Evolutionary conservation across 92 coral and sea anemone genomes (phyloP).

Genomic region (Phenganax marumi): DNA sequence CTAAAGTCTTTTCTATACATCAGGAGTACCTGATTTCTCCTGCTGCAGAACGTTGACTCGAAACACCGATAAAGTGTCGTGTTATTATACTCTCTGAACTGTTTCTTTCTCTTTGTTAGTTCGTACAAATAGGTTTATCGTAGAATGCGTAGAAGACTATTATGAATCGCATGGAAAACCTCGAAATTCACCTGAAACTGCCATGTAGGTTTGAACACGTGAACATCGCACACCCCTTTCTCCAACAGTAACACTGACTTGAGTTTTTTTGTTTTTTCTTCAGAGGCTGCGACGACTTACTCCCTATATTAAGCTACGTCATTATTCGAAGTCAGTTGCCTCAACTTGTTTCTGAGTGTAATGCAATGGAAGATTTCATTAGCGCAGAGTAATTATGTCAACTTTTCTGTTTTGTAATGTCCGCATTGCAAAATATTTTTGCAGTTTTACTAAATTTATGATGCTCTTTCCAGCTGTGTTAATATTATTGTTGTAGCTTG

Average conservation of each 20-base stretch:
- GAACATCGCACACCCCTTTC: background rate
- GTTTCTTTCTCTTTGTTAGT: constrained; percentile 54
- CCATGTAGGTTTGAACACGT: constrained; percentile 62
- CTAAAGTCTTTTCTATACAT: too few species aligned
- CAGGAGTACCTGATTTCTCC: too few species aligned
- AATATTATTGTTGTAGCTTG: too few species aligned
- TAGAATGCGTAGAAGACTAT: constrained; percentile 96
- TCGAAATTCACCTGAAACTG: constrained; percentile 83
- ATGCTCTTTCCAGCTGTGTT: too few species aligned
- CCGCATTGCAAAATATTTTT: too few species aligned
- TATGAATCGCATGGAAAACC: constrained; percentile 87
- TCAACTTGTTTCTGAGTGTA: constrained; percentile 85
- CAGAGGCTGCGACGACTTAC: constrained; percentile 95
- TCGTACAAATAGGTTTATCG: constrained; percentile 81
- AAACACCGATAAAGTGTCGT: too few species aligned
- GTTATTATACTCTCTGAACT: too few species aligned
- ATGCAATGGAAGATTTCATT: constrained; percentile 95
- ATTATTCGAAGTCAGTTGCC: constrained; percentile 85
- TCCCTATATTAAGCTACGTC: constrained; percentile 84
- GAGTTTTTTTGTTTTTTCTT: background rate
- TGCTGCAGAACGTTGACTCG: too few species aligned
- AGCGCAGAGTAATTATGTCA: constrained; percentile 77
- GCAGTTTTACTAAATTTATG: too few species aligned
- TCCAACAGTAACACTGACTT: background rate
- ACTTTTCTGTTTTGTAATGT: background rate